phyloP scores from a whole-genome alignment of 2,113 vertebrate genomes.

The Python bivittatus region DNA sequence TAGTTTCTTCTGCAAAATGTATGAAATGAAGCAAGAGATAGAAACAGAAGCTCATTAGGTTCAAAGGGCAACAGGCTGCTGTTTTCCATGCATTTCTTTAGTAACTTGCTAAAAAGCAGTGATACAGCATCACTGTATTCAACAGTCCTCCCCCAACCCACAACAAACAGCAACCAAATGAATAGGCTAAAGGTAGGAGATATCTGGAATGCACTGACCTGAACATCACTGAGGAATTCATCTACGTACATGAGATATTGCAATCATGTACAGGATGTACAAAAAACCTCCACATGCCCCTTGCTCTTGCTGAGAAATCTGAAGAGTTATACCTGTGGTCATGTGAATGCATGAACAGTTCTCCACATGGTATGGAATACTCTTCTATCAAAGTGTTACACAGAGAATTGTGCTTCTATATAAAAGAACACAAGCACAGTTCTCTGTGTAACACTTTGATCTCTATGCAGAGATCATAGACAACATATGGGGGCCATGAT shows the following conservation, averaged over 20 bases:
- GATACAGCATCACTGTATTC: background rate
- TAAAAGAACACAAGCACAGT: background rate
- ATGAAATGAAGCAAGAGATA: slow-evolving; percentile 28
- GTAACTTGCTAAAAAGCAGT: background rate
- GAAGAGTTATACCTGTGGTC: background rate
- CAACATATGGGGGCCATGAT: background rate
- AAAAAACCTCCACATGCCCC: background rate
- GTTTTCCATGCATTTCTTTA: background rate
- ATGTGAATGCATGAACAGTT: background rate
- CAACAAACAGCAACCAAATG: background rate
- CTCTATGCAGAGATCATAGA: background rate
- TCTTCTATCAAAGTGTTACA: background rate
- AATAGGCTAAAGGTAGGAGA: too few relatives aligned
- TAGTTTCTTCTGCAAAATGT: slow-evolving; percentile 23
- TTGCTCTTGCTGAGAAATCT: background rate
- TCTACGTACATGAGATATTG: background rate
- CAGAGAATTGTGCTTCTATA: background rate
- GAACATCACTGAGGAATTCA: background rate
- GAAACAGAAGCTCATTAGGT: background rate
- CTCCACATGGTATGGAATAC: background rate
- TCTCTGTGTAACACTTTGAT: too few relatives aligned
- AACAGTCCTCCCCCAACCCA: background rate
- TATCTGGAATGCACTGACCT: background rate
- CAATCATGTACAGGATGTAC: background rate
- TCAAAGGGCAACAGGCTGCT: slow-evolving; percentile 7